A percentile compares a stretch with the other conserved stretches of the same genome.
These are phyloP conservation scores for Diprion similis DNA, from an alignment of 1,140 invertebrate genomes.

Conservation along the genomic window DNA sequence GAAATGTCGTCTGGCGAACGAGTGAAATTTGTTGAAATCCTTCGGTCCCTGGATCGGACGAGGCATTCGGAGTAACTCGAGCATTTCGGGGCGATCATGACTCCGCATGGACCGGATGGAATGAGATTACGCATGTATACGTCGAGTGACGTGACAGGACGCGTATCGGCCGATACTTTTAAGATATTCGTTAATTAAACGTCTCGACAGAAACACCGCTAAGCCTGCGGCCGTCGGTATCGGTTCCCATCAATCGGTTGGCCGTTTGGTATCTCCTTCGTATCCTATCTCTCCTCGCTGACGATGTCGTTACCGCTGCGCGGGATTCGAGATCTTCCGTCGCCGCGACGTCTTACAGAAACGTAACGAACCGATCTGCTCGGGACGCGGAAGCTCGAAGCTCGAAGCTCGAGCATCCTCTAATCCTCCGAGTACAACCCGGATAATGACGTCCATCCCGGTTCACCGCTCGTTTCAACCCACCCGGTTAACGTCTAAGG, in stretches of 20 bases:
- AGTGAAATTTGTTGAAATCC: too few relatives aligned
- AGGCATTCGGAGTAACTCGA: too few relatives aligned
- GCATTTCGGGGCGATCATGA: too few relatives aligned
- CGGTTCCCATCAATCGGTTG: neutral
- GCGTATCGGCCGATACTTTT: neutral
- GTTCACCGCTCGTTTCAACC: too few relatives aligned
- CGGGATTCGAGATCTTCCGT: neutral
- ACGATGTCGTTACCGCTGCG: neutral
- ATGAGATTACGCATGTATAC: too few relatives aligned
- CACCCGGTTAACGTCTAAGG: too few relatives aligned
- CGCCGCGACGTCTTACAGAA: neutral
- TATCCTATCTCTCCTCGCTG: neutral
- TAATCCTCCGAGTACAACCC: too few relatives aligned
- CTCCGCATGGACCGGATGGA: too few relatives aligned
- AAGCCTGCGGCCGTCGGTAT: neutral
- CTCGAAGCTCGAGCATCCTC: too few relatives aligned
- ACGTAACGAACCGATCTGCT: neutral
- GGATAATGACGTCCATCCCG: too few relatives aligned
- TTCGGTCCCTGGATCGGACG: too few relatives aligned
- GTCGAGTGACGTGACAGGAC: neutral
- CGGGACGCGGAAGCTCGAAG: neutral
- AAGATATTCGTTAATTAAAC: slow-evolving; percentile 5
- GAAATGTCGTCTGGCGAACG: too few relatives aligned
- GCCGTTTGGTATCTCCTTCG: neutral
- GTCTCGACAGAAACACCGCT: neutral